phyloP scores from a whole-genome alignment of 2,113 vertebrate genomes.

The Anser brachyrhynchus region DNA sequence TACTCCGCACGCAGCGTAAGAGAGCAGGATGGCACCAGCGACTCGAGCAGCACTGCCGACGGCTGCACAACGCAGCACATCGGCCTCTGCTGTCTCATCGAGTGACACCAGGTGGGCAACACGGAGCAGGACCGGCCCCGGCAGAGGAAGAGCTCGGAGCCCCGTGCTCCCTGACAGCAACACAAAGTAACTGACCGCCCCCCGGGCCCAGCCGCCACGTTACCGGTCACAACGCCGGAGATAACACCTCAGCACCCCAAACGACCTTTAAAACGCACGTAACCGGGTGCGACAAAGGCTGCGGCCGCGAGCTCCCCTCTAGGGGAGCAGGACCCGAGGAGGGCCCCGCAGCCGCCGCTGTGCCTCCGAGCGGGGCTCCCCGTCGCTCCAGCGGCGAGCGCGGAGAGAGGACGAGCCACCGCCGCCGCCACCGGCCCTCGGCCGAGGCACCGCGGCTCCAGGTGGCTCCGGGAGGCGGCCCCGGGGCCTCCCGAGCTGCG shows the following conservation, averaged over 20 bases:
- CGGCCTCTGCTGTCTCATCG: neutral
- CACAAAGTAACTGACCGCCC: no score
- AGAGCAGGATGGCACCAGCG: accelerated
- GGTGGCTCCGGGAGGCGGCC: no score
- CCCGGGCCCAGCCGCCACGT: neutral
- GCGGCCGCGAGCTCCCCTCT: accelerated
- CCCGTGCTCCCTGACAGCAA: neutral
- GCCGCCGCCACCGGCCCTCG: neutral
- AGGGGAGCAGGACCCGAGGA: no score
- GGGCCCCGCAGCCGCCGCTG: neutral
- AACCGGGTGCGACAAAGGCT: accelerated
- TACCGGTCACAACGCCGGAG: neutral
- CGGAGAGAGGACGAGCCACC: neutral
- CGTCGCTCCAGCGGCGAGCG: neutral
- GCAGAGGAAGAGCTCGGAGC: neutral
- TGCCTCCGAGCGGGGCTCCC: no score
- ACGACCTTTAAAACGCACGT: neutral
- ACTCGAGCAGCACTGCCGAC: accelerated
- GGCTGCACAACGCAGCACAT: accelerated
- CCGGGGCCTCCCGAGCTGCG: no score
- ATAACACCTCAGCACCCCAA: accelerated
- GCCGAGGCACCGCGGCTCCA: no score
- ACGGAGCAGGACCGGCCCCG: neutral
- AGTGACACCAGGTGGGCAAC: neutral
- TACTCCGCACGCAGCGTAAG: accelerated